A percentile compares a stretch with the other conserved stretches of the same genome.
Conservation (phyloP, 2,113 vertebrate genomes). For the Smithornis capensis region DNA sequence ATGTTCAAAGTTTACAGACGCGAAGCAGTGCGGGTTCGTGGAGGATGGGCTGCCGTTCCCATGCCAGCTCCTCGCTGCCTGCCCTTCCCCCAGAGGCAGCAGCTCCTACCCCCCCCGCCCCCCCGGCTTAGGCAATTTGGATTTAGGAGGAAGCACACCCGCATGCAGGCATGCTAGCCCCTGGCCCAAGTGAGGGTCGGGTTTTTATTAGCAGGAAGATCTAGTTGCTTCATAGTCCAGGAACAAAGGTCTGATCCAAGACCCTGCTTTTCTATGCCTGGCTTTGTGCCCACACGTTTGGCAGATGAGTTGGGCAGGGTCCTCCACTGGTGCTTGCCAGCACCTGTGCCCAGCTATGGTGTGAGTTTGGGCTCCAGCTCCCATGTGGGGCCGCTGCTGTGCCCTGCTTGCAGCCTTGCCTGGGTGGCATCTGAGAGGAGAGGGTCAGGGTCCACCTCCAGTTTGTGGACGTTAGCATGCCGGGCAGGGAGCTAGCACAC, state of each 20-base stretch:
- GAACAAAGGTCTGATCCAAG: background rate
- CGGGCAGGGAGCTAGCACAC: background rate
- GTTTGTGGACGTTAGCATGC: background rate
- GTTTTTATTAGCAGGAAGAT: background rate
- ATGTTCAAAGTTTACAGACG: conserved; percentile 66
- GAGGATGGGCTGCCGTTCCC: conserved; percentile 66
- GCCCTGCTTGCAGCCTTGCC: background rate
- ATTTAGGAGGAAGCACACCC: background rate
- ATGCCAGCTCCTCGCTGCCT: conserved; percentile 58
- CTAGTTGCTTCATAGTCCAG: background rate
- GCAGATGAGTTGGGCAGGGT: background rate
- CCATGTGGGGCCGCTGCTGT: accelerated
- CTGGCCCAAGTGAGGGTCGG: background rate
- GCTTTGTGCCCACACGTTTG: accelerated
- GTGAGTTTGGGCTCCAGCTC: background rate
- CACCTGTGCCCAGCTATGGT: background rate
- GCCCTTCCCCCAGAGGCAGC: conserved; percentile 58
- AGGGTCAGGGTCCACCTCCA: background rate
- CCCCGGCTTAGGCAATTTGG: background rate
- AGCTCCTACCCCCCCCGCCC: background rate
- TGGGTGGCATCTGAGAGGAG: accelerated
- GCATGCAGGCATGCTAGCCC: background rate
- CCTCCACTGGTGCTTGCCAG: background rate
- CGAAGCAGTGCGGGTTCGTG: conserved; percentile 42
- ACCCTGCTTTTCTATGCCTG: background rate